These are phyloP conservation scores for Araneus ventricosus DNA, from an alignment of 1,140 invertebrate genomes.

Conservation along the genomic window DNA sequence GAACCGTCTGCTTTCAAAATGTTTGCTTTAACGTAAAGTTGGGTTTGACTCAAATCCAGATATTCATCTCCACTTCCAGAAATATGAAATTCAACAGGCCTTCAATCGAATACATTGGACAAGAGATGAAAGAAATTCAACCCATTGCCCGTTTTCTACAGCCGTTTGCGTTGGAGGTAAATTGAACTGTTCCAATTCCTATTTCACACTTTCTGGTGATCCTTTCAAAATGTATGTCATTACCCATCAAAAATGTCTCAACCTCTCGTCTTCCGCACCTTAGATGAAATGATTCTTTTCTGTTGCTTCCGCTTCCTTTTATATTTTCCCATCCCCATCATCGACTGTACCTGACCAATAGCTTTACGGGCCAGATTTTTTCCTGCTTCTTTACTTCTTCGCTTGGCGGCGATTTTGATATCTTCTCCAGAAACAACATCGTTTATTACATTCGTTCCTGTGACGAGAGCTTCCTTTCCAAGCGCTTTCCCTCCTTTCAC, in stretches of 20 bases:
- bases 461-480: slow-evolving; percentile 10
- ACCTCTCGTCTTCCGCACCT: slow-evolving; percentile 5
- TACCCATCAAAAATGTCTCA: slow-evolving; percentile 39
- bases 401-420: too few relatives aligned
- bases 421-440: too few relatives aligned
- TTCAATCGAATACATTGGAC: slow-evolving; percentile 23
- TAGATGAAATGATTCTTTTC: slow-evolving; percentile 29
- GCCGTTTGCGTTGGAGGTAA: too few relatives aligned
- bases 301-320: slow-evolving; percentile 45
- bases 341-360: too few relatives aligned
- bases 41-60: too few relatives aligned
- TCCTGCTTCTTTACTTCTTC: too few relatives aligned
- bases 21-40: too few relatives aligned
- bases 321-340: slow-evolving; percentile 45
- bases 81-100: too few relatives aligned
- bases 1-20: too few relatives aligned
- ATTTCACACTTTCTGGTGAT: slow-evolving; percentile 56
- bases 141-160: slow-evolving; percentile 46
- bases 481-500: too few relatives aligned
- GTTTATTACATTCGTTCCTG: not conserved
- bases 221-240: slow-evolving; percentile 32
- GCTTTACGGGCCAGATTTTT: too few relatives aligned
- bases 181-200: slow-evolving; percentile 62
- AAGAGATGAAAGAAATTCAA: slow-evolving; percentile 52
- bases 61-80: too few relatives aligned